A percentile compares a stretch with the other conserved stretches of the same genome.
Evolutionary conservation across 2,113 vertebrate genomes (phyloP).

Genomic region (Acinonyx jubatus): DNA sequence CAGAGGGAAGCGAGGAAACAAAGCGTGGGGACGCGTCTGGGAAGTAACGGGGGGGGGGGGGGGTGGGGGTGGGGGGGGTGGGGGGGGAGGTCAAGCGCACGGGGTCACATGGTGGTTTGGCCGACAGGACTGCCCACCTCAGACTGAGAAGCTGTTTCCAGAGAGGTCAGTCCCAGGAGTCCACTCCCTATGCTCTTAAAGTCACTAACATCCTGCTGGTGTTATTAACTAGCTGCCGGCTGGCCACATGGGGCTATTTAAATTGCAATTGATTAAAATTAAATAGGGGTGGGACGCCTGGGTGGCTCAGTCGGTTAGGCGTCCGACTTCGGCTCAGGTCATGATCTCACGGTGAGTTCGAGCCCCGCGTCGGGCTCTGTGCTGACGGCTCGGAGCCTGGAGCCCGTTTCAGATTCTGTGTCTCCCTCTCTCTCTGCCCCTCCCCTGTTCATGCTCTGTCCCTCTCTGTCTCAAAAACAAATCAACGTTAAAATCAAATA

Average conservation of each 20-base stretch:
- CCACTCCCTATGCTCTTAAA: background rate
- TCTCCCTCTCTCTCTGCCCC: no score
- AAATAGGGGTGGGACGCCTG: no score
- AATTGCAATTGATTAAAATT: background rate
- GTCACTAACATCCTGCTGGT: background rate
- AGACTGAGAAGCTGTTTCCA: background rate
- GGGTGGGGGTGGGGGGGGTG: no score
- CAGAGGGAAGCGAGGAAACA: background rate
- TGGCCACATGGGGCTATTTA: background rate
- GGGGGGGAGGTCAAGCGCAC: no score
- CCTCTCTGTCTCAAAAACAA: no score
- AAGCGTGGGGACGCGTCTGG: rapidly evolving
- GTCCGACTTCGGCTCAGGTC: no score
- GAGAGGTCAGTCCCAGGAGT: background rate
- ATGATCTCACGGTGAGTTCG: no score
- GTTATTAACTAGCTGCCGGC: background rate
- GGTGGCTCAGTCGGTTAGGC: no score
- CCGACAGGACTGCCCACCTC: background rate
- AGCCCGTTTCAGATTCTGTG: no score
- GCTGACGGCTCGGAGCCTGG: no score
- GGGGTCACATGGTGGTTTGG: rapidly evolving
- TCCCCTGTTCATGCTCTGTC: no score
- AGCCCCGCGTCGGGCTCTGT: no score
- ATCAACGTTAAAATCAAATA: background rate
- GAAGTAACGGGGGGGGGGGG: background rate